phyloP scores from a whole-genome alignment of 2,888 invertebrate species.

The Tetanocera ferruginea region DNA sequence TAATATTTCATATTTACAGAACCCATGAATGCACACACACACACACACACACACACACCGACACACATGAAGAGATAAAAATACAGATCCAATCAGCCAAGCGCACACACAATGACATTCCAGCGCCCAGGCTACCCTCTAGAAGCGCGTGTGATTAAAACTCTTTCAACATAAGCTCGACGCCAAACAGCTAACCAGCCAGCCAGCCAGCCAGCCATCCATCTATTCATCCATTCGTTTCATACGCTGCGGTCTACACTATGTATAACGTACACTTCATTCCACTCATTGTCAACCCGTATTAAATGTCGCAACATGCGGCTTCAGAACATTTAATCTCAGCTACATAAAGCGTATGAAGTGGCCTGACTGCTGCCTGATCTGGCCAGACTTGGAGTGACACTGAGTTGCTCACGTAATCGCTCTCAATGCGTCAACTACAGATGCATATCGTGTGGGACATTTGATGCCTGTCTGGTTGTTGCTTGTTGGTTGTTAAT shows the following conservation, averaged over 20 bases:
- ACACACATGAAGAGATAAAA: background rate
- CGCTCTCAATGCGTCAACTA: slow-evolving; percentile 9
- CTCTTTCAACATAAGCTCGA: slow-evolving; percentile 27
- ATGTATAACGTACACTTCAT: background rate
- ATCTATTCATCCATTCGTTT: background rate
- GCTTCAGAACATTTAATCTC: slow-evolving; percentile 30
- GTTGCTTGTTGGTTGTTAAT: slow-evolving; percentile 1
- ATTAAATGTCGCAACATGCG: slow-evolving; percentile 28
- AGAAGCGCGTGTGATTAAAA: slow-evolving; percentile 28
- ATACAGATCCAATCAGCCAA: background rate
- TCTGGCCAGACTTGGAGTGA: slow-evolving; percentile 1
- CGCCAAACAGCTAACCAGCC: slow-evolving; percentile 6
- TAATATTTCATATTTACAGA: background rate
- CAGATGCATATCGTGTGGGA: slow-evolving; percentile 15
- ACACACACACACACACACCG: background rate
- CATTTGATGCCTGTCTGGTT: slow-evolving; percentile 21
- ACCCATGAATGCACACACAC: too few relatives aligned
- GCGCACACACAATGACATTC: too few relatives aligned
- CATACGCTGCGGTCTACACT: background rate
- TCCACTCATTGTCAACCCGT: slow-evolving; percentile 20
- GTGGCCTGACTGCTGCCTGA: slow-evolving; percentile 5
- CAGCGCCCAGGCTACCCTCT: background rate
- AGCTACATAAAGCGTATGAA: slow-evolving; percentile 4
- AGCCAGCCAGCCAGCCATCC: background rate
- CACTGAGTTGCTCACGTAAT: slow-evolving; percentile 17